These are phyloP conservation scores for Dyspetes luteomarginatus DNA, from an alignment of 2,888 invertebrate genomes.

Conservation along the genomic window DNA sequence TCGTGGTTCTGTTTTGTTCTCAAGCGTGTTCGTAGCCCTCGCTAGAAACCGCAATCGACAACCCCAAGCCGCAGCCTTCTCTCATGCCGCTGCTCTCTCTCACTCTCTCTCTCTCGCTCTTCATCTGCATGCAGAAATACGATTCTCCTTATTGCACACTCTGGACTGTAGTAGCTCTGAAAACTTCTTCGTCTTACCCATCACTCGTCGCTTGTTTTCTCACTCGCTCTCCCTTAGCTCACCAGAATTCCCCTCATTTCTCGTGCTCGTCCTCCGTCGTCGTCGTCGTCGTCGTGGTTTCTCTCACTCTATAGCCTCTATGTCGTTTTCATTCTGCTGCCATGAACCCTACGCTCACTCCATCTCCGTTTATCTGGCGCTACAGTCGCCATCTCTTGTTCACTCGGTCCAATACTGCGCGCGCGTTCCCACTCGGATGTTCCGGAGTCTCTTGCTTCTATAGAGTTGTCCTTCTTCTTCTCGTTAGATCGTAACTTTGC, in stretches of 20 bases:
- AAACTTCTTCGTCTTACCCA: slow-evolving; percentile 7
- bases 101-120: not conserved
- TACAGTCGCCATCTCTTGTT: slow-evolving; percentile 21
- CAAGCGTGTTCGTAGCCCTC: slow-evolving; percentile 57
- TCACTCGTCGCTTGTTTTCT: slow-evolving; percentile 33
- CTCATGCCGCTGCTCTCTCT: not conserved
- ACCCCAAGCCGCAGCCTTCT: slow-evolving; percentile 62
- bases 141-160: slow-evolving; percentile 43
- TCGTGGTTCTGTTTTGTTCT: slow-evolving; percentile 37
- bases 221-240: slow-evolving; percentile 27
- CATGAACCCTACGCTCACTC: slow-evolving; percentile 56
- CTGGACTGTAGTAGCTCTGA: not conserved
- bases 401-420: slow-evolving; percentile 24
- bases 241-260: slow-evolving; percentile 48
- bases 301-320: slow-evolving; percentile 51
- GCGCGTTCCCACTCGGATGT: slow-evolving; percentile 30
- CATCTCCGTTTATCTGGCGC: slow-evolving; percentile 40
- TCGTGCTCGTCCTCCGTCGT: slow-evolving; percentile 32
- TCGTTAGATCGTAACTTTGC: slow-evolving; percentile 49
- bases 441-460: slow-evolving; percentile 16
- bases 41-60: slow-evolving; percentile 66
- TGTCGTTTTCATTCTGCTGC: slow-evolving; percentile 60
- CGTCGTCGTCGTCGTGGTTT: slow-evolving; percentile 45
- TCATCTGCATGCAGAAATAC: slow-evolving; percentile 28
- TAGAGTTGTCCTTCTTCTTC: slow-evolving; percentile 55